Base-by-base conservation (phyloP, 2,113 vertebrate species). In the Fulmarus glacialis region DNA sequence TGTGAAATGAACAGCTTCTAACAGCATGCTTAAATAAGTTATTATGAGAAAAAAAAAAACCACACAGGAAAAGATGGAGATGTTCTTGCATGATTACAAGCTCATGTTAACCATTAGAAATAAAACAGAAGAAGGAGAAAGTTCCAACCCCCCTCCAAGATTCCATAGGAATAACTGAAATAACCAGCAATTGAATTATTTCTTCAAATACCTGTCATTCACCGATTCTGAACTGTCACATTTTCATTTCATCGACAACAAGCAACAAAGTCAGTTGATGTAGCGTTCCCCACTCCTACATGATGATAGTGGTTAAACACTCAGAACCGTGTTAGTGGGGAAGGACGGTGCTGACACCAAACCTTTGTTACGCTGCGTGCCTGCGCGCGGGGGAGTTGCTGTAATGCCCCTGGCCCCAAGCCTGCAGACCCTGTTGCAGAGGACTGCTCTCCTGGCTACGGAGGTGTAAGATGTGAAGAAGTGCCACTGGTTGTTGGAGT, bases 1-100 rank as follows among this genome's bases (percentile, higher is more conserved):
- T 91, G 32, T 82, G 60, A 90, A 96, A 91, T 74, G 23, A 96
- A 90, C 52, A 71, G 59, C 52, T 93, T 94, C 67, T 90, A 81
- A 71, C 29, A 67, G n/a, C 29, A 24, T 50, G 15, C 62, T 83
- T 30, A 73, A 92, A 29, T 80, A 89, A 77, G 40, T 72, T 84
- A 34, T 40, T 47, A 6, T 12, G 36, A 38, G 30, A 11, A 6
- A 15, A 56, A 74, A 42, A n/a, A 27, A 2, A n/a, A n/a, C n/a
- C 34, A 36, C 59, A 12, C 27, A 66, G 45, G 50, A 95, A 42
- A 91, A 81, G 45, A 36, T 82, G 48, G 45, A 58, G 60, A 42
- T 45, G 45, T 73, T 90, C 21, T 53, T 89, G 52, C 66, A 48
- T 72, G 83, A 83, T 73, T 87, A 45, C 36, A 52, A 75, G n/a